Evolutionary conservation across 2,888 invertebrate genomes (phyloP).

Genomic region (Poecilobothrus nobilitatus): DNA sequence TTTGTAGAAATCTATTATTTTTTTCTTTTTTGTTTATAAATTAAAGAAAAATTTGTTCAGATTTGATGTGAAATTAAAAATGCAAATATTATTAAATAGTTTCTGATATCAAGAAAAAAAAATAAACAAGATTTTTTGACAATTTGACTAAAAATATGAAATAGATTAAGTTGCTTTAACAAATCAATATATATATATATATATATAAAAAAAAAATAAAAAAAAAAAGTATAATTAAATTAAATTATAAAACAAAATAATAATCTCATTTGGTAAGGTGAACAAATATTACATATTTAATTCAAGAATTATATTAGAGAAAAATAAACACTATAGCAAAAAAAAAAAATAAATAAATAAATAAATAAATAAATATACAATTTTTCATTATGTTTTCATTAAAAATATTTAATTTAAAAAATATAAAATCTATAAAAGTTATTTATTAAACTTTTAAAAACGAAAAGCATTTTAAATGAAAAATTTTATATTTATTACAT

Average conservation of each 20-base stretch:
- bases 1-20: too few relatives aligned
- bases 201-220: neutral
- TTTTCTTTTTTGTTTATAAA: too few relatives aligned
- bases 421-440: too few relatives aligned
- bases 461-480: neutral
- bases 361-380: neutral
- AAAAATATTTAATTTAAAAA: too few relatives aligned
- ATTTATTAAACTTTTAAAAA: too few relatives aligned
- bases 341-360: too few relatives aligned
- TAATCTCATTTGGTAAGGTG: slow-evolving; percentile 5
- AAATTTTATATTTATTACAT: neutral
- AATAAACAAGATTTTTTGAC: neutral
- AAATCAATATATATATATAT: neutral
- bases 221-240: neutral
- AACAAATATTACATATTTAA: neutral
- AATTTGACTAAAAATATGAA: neutral
- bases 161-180: slow-evolving; percentile 2
- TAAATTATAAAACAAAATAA: too few relatives aligned
- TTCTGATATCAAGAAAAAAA: too few relatives aligned
- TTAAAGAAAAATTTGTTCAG: too few relatives aligned
- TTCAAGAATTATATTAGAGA: neutral
- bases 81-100: too few relatives aligned
- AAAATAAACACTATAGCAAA: neutral
- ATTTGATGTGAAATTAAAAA: too few relatives aligned
- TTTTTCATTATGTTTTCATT: neutral